A percentile compares a stretch with the other conserved stretches of the same genome.
Conservation (phyloP, 2,888 invertebrate genomes). For the Oscheius sp. region DNA sequence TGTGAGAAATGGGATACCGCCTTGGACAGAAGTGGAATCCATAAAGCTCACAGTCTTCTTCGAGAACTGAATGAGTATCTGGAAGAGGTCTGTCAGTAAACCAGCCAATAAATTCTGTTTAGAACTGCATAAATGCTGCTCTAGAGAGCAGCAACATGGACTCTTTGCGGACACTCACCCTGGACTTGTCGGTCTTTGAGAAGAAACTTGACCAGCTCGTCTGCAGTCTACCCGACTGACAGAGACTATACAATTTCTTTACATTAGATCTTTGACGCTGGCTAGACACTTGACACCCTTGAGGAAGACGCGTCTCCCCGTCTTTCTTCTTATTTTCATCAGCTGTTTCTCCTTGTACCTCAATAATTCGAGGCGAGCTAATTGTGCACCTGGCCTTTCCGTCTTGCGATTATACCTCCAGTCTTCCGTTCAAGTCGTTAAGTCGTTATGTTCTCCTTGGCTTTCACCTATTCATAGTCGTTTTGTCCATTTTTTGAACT, state of each 20-base stretch:
- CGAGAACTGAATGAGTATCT: conserved; percentile 43
- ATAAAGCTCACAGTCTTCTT: conserved; percentile 44
- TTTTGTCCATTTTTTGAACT: too few relatives aligned
- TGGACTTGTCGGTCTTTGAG: conserved; percentile 43
- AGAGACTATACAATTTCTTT: neutral
- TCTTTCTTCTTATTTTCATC: conserved; percentile 1
- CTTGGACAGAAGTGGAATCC: conserved; percentile 48
- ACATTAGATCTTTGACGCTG: conserved; percentile 22
- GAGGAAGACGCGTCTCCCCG: neutral
- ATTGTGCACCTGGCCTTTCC: conserved; percentile 29
- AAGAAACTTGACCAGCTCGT: conserved; percentile 45
- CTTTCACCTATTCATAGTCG: neutral
- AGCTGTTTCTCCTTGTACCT: conserved; percentile 24
- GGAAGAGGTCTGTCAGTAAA: conserved; percentile 38
- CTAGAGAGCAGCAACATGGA: conserved; percentile 55
- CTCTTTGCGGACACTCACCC: conserved; percentile 46
- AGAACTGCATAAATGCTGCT: conserved; percentile 54
- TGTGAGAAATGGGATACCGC: conserved; percentile 48
- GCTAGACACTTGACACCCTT: conserved; percentile 16
- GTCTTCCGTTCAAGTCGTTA: neutral
- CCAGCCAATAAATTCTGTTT: neutral
- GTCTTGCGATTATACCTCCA: conserved; percentile 4
- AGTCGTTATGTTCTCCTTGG: neutral
- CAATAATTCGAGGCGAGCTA: conserved; percentile 16
- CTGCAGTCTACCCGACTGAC: conserved; percentile 19